Conservation (phyloP, 2,888 invertebrate species). For the Coremacera marginata region DNA sequence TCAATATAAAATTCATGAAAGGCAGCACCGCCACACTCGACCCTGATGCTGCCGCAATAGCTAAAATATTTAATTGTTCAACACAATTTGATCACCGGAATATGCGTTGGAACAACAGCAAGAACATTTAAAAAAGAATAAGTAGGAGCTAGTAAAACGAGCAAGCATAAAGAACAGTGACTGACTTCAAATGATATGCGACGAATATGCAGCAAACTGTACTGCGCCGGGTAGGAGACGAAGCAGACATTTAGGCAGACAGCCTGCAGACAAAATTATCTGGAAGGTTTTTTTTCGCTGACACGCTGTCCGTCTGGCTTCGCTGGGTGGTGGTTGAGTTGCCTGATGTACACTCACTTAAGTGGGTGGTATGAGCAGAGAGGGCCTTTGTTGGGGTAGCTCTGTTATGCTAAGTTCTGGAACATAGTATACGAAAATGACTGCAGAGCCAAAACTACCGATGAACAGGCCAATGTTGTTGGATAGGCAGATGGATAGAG, state of each 20-base stretch:
- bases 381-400: not conserved
- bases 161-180: slow-evolving; percentile 4
- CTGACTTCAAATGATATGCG: not conserved
- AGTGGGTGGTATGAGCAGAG: not conserved
- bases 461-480: not conserved
- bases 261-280: slow-evolving; percentile 25
- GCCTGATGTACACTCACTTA: not conserved
- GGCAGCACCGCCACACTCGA: not conserved
- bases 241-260: slow-evolving; percentile 30
- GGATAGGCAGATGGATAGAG: not conserved
- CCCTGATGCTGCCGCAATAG: not conserved
- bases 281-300: not conserved
- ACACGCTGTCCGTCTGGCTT: not conserved
- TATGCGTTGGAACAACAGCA: not conserved
- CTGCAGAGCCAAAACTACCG: not conserved
- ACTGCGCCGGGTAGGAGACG: not conserved
- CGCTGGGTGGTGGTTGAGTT: not conserved
- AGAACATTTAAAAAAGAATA: too few species aligned
- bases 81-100: not conserved
- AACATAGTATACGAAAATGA: not conserved
- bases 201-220: slow-evolving; percentile 4
- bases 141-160: not conserved
- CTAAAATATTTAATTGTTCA: not conserved
- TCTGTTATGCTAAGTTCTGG: too few species aligned
- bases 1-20: not conserved